Evolutionary conservation across 1,140 invertebrate genomes (phyloP).

Genomic region (Pogonus chalceus): DNA sequence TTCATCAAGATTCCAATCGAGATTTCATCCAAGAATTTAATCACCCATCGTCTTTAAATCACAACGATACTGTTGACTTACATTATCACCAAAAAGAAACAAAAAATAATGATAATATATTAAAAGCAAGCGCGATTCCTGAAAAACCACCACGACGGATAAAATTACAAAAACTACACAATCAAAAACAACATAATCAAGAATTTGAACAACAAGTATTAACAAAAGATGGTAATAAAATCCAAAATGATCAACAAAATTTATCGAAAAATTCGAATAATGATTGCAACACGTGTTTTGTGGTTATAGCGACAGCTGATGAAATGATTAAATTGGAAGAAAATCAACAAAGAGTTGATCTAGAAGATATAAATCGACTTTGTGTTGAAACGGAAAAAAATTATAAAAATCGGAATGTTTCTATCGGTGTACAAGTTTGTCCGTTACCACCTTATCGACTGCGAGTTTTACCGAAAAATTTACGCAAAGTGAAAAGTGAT

Average conservation of each 20-base stretch:
- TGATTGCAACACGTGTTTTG: not conserved
- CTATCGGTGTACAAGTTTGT: conserved; percentile 36
- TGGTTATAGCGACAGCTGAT: not conserved
- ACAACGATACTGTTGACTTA: conserved; percentile 12
- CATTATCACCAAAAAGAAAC: conserved; percentile 5
- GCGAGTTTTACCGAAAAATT: conserved; percentile 37
- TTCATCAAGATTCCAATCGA: not conserved
- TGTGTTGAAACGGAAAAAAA: conserved; percentile 20
- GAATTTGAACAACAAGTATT: conserved; percentile 14
- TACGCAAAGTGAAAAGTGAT: conserved; percentile 24
- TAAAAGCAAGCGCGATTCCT: not conserved
- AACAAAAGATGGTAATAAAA: conserved; percentile 12
- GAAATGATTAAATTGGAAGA: conserved; percentile 24
- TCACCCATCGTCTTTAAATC: not conserved
- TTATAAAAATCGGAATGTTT: conserved; percentile 20
- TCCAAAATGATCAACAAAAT: not conserved
- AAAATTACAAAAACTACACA: conserved; percentile 12
- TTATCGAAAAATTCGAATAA: not conserved
- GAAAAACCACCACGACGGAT: conserved; percentile 1
- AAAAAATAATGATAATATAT: not conserved
- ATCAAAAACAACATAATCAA: conserved; percentile 22
- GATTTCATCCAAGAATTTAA: conserved; percentile 1
- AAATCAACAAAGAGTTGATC: conserved; percentile 25
- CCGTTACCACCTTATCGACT: conserved; percentile 38
- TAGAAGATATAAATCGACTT: conserved; percentile 27